Conservation (phyloP, 2,888 invertebrate species). For the Anodontia alba region DNA sequence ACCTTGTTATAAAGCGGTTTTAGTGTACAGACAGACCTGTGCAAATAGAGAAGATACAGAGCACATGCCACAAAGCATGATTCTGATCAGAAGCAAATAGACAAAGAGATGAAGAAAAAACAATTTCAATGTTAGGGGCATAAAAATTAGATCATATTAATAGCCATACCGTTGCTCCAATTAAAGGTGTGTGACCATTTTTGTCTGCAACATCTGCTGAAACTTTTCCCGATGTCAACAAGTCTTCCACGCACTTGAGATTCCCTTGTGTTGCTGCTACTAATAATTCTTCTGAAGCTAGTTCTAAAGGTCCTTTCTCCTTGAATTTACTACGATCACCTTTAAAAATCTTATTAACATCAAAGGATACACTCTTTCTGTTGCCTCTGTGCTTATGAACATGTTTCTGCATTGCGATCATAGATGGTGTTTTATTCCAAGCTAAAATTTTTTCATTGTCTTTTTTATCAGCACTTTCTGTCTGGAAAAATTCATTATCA, state of each 20-base stretch:
- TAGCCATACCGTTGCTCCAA: slow-evolving; percentile 80
- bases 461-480: slow-evolving; percentile 44
- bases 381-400: slow-evolving; percentile 73
- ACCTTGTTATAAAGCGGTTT: too few species aligned
- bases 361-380: slow-evolving; percentile 66
- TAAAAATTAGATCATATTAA: too few species aligned
- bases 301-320: slow-evolving; percentile 78
- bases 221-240: slow-evolving; percentile 77
- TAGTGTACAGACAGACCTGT: too few species aligned
- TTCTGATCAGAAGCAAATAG: too few species aligned
- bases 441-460: slow-evolving; percentile 60
- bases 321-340: slow-evolving; percentile 74
- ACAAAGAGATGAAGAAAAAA: too few species aligned
- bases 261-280: slow-evolving; percentile 77
- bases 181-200: slow-evolving; percentile 81
- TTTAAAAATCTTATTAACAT: slow-evolving; percentile 71
- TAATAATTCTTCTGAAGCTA: slow-evolving; percentile 78
- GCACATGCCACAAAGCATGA: too few species aligned
- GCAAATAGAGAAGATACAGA: too few species aligned
- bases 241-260: slow-evolving; percentile 71
- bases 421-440: slow-evolving; percentile 81
- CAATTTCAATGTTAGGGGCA: too few species aligned
- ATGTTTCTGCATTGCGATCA: slow-evolving; percentile 81
- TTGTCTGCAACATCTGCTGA: slow-evolving; percentile 82
- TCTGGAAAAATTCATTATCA: slow-evolving; percentile 79